Evolutionary conservation across 92 coral and sea anemone species (phyloP).

Genomic region (Montipora capitata): DNA sequence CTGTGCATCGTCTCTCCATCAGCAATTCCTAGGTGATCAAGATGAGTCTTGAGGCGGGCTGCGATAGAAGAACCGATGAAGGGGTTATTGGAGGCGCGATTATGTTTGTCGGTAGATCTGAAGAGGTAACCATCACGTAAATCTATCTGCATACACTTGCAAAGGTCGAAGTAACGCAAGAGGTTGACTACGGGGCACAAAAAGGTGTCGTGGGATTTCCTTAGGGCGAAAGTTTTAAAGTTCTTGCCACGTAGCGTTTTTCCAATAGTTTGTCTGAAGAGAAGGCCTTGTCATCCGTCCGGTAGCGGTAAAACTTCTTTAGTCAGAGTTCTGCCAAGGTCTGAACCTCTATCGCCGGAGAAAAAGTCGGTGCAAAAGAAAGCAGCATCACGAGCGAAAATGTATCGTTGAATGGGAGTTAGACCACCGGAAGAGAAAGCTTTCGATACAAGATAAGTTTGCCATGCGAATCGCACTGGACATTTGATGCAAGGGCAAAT

Average conservation of each 20-base stretch:
- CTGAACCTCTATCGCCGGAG: conserved; percentile 44
- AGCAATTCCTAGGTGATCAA: conserved; percentile 6
- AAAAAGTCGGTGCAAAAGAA: conserved; percentile 36
- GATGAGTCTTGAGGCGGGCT: conserved; percentile 16
- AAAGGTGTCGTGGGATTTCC: not conserved
- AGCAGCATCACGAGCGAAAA: conserved; percentile 28
- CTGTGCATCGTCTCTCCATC: conserved; percentile 27
- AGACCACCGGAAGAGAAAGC: not conserved
- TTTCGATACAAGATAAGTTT: not conserved
- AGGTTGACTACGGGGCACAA: conserved; percentile 35
- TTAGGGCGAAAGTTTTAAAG: conserved; percentile 5
- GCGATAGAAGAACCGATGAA: conserved; percentile 42
- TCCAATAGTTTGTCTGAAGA: conserved; percentile 33
- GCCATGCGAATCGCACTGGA: not conserved
- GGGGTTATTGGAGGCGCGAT: conserved; percentile 2
- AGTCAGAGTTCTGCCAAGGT: conserved; percentile 19
- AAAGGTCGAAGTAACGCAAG: not conserved
- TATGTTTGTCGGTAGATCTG: conserved; percentile 20
- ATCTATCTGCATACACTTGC: not conserved
- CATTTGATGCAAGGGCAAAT: conserved; percentile 17
- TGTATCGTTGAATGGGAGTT: not conserved
- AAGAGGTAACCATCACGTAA: conserved; percentile 42
- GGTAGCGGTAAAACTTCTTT: conserved; percentile 29
- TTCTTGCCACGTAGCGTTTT: conserved; percentile 41
- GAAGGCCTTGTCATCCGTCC: conserved; percentile 13